Evolutionary conservation across 2,797 vertebrate species (phyloP).

Genomic region (Esox masquinongy): DNA sequence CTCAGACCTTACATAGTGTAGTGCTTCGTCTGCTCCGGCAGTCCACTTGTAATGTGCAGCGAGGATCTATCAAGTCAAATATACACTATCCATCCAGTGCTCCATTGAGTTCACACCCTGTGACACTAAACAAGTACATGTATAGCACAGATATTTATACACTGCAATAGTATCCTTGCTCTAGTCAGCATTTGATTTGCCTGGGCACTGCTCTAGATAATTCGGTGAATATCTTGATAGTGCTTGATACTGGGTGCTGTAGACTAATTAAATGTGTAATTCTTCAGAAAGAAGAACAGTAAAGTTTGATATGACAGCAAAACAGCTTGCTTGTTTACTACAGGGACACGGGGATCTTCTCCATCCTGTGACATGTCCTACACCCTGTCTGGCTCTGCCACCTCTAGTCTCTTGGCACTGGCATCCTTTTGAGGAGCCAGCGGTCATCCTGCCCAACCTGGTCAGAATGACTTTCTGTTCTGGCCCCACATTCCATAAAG

Average conservation of each 20-base stretch:
- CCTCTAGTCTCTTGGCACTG: slow-evolving; percentile 30
- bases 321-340: neutral
- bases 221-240: neutral
- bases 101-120: neutral
- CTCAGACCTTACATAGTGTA: neutral
- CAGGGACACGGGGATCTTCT: neutral
- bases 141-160: neutral
- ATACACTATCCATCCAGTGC: too few relatives aligned
- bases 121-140: neutral
- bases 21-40: neutral
- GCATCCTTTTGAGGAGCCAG: slow-evolving; percentile 28
- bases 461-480: neutral
- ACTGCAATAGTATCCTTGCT: too few relatives aligned
- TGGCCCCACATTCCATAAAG: too few relatives aligned
- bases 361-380: slow-evolving; percentile 3
- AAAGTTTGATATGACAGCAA: neutral
- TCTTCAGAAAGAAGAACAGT: neutral
- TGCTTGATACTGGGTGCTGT: neutral
- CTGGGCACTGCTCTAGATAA: neutral
- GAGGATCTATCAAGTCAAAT: neutral
- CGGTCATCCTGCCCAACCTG: slow-evolving; percentile 30
- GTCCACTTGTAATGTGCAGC: neutral
- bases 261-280: neutral
- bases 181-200: neutral
- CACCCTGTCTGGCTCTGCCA: slow-evolving; percentile 13